phyloP scores from a whole-genome alignment of 1,140 invertebrate species.

The Pseudomyrmex cubaensis region DNA sequence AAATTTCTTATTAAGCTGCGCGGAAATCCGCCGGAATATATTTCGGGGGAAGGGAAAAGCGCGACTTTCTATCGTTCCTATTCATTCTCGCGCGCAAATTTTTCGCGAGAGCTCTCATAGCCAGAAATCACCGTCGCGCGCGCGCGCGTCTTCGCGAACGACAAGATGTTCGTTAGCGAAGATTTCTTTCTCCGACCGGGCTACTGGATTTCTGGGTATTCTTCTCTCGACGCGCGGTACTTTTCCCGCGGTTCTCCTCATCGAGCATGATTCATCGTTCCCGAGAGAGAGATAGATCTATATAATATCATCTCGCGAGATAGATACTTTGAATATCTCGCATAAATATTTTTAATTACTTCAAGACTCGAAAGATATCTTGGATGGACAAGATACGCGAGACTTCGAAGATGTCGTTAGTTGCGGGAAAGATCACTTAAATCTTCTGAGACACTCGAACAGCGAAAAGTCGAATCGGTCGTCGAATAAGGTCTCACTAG shows the following conservation, averaged over 20 bases:
- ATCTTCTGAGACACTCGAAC: background rate
- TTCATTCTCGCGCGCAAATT: conserved; percentile 51
- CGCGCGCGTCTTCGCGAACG: conserved; percentile 43
- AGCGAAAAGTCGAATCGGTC: background rate
- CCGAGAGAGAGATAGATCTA: conserved; percentile 16
- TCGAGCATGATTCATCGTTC: conserved; percentile 58
- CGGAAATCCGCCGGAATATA: conserved; percentile 25
- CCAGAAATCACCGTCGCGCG: conserved; percentile 62
- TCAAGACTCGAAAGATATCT: background rate
- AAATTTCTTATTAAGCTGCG: conserved; percentile 41
- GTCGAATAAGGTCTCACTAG: background rate
- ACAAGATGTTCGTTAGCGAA: conserved; percentile 73
- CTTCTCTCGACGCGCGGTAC: conserved; percentile 48
- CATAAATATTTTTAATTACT: background rate
- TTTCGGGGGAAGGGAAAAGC: conserved; percentile 12
- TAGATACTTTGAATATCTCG: background rate
- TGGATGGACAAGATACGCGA: background rate
- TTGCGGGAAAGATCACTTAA: background rate
- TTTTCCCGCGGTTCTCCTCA: conserved; percentile 55
- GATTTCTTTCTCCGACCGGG: conserved; percentile 67
- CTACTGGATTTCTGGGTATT: conserved; percentile 65
- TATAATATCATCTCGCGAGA: background rate
- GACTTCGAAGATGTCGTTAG: background rate
- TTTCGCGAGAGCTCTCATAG: conserved; percentile 56
- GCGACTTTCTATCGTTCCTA: conserved; percentile 41